Evolutionary conservation across 2,113 vertebrate species (phyloP), one percentile per base, ranked within the genome.

Genomic region (Oophaga pumilio): DNA sequence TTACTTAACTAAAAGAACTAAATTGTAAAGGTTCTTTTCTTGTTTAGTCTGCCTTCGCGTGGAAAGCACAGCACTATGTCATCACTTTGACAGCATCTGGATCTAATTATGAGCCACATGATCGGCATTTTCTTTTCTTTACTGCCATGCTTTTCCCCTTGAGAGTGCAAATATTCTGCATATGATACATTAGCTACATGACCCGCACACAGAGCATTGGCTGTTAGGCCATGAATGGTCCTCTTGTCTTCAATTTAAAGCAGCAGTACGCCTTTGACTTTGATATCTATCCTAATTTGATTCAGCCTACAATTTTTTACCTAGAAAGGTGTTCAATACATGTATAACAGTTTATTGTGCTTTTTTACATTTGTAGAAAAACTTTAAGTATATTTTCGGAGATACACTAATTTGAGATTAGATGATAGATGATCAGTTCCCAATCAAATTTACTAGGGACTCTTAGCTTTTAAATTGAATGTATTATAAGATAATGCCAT

Each of bases 31-130:
- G 11, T 0, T 59, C 87, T 7, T 0, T 73, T 87, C 86, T 77
- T 92, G 92, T 93, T 93, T 91, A 92, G 91, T 92, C 94, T 93
- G 90, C 43, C 49, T 12, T 76, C 85, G 82, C 91, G 91, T 89
- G 89, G 90, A 92, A 90, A 92, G 91, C 89, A 88, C 50, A 14
- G 90, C 13, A 13, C 86, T 1, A 28, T 89, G 92, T 92, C 90
- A 90, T 90, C 88, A 43, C 89, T 89, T 87, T 88, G 26, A 89
- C 87, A 60, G 89, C 85, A 87, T 91, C 93, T 96, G 95, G 91
- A 92, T 93, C 90, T 92, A 95, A 93, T 95, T 94, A 93, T 66
- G 90, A 91, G 91, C 91, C 94, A 91, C 92, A 91, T 92, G 94
- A 94, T 91, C 84, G 0, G 88, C 66, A 78, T 90, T 86, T 84